Base-by-base conservation (phyloP, 2,888 invertebrate genomes). In the Chelonus formosanus region DNA sequence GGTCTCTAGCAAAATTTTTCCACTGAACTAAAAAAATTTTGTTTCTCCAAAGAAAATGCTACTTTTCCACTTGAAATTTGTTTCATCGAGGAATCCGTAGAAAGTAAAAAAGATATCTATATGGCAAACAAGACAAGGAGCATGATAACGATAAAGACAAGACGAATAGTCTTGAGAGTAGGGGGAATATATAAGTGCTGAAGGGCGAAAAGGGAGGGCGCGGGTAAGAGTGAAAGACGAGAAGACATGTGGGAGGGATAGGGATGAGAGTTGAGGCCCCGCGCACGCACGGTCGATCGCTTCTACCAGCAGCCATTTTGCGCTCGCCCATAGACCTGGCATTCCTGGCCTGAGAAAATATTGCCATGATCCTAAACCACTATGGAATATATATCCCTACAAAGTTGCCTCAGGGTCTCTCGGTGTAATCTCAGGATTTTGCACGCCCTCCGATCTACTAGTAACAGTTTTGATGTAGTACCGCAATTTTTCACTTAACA, bases 231-330 rank as follows among this genome's bases (percentile, higher is more conserved):
- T 48, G 59, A 64, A 62, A 62, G 61, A 67, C 58, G 53, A 57
- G 32, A 20, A 43, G 55, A 48, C 40, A 52, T 55, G 48, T 56
- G 45, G 56, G 74, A 69, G 32, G 34, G 45, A 47, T 47, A 44
- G 47, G 58, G 58, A 56, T 44, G 48, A 58, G 48, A 48, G 59
- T 61, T 53, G 44, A 53, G 61, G 61, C 61, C 53, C 66, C 67
- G 57, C 55, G 67, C 73, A 77, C 75, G 74, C 74, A 78, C 78
- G 79, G 80, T 80, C 81, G 81, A 81, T 80, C 78, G 80, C 73
- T 77, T 73, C 74, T 75, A 74, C 56, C 58, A 76, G 80, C 78
- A 77, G 81, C 81, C 81, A 81, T 81, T 80, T 81, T 81, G 81
- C 78, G 77, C 74, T 75, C 63, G 43, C 54, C 58, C 65, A 65